These are phyloP conservation scores for Yponomeuta sedellus DNA, from an alignment of 2,888 invertebrate genomes.

Conservation along the genomic window DNA sequence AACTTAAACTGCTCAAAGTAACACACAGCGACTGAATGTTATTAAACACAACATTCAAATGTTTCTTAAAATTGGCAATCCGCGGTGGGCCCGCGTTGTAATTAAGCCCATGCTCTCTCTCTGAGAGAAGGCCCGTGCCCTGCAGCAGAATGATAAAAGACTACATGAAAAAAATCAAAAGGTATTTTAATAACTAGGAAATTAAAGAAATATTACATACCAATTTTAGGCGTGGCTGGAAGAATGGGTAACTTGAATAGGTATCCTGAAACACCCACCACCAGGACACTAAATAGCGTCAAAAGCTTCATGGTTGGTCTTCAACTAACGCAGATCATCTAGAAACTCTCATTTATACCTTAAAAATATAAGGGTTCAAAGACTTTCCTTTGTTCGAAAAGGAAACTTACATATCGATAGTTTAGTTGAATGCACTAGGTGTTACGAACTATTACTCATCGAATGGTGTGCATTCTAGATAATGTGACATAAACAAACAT, in stretches of 20 bases:
- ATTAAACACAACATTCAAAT: too few relatives aligned
- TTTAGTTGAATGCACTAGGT: conserved; percentile 8
- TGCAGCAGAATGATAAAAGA: too few relatives aligned
- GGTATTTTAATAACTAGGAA: too few relatives aligned
- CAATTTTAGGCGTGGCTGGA: not conserved
- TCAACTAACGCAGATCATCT: not conserved
- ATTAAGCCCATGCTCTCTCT: too few relatives aligned
- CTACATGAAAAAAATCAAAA: too few relatives aligned
- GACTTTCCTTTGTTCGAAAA: conserved; percentile 12
- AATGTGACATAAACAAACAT: not conserved
- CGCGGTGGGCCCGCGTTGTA: too few relatives aligned
- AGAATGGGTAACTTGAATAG: conserved; percentile 8
- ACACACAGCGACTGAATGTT: too few relatives aligned
- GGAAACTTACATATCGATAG: not conserved
- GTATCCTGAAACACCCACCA: conserved; percentile 7
- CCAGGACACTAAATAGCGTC: not conserved
- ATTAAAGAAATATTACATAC: conserved; percentile 6
- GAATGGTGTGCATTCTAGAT: not conserved
- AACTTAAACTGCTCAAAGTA: too few relatives aligned
- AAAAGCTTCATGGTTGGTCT: conserved; percentile 5
- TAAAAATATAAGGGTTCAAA: conserved; percentile 9
- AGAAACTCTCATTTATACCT: conserved; percentile 6
- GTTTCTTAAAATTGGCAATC: too few relatives aligned
- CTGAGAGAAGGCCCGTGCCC: too few relatives aligned
- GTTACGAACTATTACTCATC: conserved; percentile 2